Base-by-base conservation (phyloP, 2,797 vertebrate genomes). In the Limosa lapponica region DNA sequence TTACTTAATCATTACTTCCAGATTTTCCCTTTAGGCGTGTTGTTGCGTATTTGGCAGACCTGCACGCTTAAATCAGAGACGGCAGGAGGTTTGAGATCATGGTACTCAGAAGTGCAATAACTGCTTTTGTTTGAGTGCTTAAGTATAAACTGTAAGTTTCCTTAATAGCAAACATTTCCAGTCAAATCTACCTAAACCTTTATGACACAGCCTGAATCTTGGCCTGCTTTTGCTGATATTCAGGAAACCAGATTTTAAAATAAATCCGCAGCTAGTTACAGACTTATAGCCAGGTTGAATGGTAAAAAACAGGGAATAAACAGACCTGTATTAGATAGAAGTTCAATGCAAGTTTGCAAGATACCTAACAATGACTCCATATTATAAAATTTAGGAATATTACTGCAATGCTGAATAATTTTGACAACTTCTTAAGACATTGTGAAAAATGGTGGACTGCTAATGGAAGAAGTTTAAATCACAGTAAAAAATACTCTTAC, bases 321-420 rank as follows among this genome's bases (percentile, higher is more conserved):
- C 27, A 78, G 57, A 87, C 17, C 14, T 73, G 7, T 49, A 36
- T 70, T 64, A 86, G 23, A 25, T 2, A 49, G 39, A 86, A 86
- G 22, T 83, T 73, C n/a, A 70, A 0, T 58, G 13, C 48, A 77
- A 59, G 11, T 77, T 83, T 86, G 16, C 43, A 77, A 83, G 30
- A 37, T 39, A 43, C 16, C 10, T 34, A 87, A 74, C 11, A 61
- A 25, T 87, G 46, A 81, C 4, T 8, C 5, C 6, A 1, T 59
- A 22, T 81, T 77, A 81, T 74, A 84, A 11, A 79, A 87, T 69
- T 82, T 61, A 55, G 6, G 43, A 66, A 87, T 90, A 84, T 59
- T 89, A 90, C 69, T 74, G 39, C 48, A 74, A 22, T 90, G 70
- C 61, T 92, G 87, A 90, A 91, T 91, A 84, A 89, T 82, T 81